A percentile compares a stretch with the other conserved stretches of the same genome.
Evolutionary conservation across 2,888 invertebrate genomes (phyloP).

Genomic region (Anthophora plumipes): DNA sequence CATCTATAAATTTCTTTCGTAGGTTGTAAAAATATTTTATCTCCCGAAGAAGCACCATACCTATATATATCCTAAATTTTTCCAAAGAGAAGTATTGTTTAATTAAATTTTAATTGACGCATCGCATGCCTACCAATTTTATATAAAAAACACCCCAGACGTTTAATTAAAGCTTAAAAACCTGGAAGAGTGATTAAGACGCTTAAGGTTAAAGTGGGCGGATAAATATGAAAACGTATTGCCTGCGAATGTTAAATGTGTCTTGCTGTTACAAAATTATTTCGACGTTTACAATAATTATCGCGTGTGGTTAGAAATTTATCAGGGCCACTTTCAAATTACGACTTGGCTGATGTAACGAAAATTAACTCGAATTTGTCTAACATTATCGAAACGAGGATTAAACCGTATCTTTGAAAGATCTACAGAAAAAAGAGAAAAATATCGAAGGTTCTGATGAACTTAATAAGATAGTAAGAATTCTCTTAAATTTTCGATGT

Average conservation of each 20-base stretch:
- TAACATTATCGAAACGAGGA: neutral
- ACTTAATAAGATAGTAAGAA: neutral
- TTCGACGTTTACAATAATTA: neutral
- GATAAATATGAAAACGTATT: neutral
- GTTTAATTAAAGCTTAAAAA: neutral
- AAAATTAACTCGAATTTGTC: constrained; percentile 3
- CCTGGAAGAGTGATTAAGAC: neutral
- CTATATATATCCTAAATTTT: neutral
- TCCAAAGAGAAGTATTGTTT: neutral
- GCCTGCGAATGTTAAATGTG: neutral
- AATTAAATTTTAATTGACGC: neutral
- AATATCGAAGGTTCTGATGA: neutral
- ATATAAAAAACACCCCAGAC: neutral
- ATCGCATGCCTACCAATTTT: neutral
- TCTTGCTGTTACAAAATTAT: neutral
- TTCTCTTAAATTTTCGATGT: neutral
- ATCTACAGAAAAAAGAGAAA: neutral
- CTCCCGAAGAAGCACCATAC: neutral
- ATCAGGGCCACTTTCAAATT: neutral
- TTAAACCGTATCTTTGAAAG: neutral
- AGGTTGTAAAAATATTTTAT: neutral
- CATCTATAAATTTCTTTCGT: neutral
- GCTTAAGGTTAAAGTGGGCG: neutral
- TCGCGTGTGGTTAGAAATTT: neutral
- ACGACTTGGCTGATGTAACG: neutral